Base-by-base conservation (phyloP, 2,888 invertebrate genomes). In the Phyllotreta cruciferae region DNA sequence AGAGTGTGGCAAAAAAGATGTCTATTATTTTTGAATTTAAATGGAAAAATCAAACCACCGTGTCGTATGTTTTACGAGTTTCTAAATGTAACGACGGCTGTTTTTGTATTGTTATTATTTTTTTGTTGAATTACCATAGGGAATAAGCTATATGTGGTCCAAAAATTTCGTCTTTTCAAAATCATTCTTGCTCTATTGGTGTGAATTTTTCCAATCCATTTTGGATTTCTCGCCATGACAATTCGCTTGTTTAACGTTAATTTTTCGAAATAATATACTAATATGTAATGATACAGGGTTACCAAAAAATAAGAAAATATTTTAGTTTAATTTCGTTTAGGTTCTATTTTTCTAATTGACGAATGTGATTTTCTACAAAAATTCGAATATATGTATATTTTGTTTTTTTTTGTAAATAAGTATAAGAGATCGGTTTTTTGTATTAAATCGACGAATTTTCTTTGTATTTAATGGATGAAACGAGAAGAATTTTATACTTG, bases 251-350 rank as follows among this genome's bases (percentile, higher is more conserved):
- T 13, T 54, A 24, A 69, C 71, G 71, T 72, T 71, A 70, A 66
- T 73, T 72, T 70, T 66, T 67, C 68, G 70, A 66, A 67, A 61
- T 70, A 69, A 64, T 69, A 62, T 64, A 60, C 24, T 24, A 24
- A 24, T 24, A 47, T 69, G 67, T 68, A 56, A 70, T 73, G 70
- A 74, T 72, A 79, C 80, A 79, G 79, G 80, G 79, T 80, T 77
- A 75, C 75, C 75, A 75, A 63, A 74, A 68, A 70, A 71, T 69
- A 60, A 64, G 63, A 62, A 24, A 64, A 64, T 64, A 71, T 75
- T 71, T 74, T 73, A 60, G 70, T 70, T 71, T 70, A 62, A 56
- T 56, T 69, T 71, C 13, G 44, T 57, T 64, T 66, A 62, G 57
- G 50, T 62, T 66, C 52, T 61, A 50, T 60, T 53, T 49, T 60